Percentiles rank a stretch among this genome's conserved stretches.
Evolutionary conservation across 2,113 vertebrate genomes (phyloP).

Genomic region (Muntiacus muntjak): DNA sequence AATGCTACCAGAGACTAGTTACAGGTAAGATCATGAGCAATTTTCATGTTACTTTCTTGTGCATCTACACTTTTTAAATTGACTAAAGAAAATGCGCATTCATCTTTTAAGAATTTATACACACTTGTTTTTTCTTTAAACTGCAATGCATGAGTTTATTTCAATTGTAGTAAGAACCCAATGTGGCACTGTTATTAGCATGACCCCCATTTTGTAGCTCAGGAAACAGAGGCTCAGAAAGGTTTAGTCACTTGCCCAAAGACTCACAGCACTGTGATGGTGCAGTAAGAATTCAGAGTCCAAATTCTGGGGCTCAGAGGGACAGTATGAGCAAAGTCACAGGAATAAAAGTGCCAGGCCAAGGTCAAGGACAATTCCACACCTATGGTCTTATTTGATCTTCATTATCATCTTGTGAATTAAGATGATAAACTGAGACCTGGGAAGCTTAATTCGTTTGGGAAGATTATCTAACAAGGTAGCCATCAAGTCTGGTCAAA

Average conservation of each 20-base stretch:
- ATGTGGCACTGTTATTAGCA: background rate
- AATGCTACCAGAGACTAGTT: background rate
- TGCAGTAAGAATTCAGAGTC: background rate
- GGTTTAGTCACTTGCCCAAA: background rate
- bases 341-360: background rate
- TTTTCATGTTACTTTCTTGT: background rate
- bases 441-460: background rate
- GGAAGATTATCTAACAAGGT: background rate
- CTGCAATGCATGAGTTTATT: background rate
- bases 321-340: background rate
- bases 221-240: background rate
- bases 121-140: background rate
- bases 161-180: background rate
- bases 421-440: slow-evolving; percentile 4
- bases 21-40: background rate
- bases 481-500: background rate
- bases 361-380: background rate
- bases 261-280: background rate
- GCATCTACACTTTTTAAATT: background rate
- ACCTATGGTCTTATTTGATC: background rate
- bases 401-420: background rate
- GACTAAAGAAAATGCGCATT: background rate
- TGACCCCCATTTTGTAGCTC: background rate
- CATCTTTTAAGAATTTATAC: background rate
- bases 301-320: background rate